These are phyloP conservation scores for Proctacanthus coquilletti DNA, from an alignment of 1,140 invertebrate genomes.

Conservation along the genomic window DNA sequence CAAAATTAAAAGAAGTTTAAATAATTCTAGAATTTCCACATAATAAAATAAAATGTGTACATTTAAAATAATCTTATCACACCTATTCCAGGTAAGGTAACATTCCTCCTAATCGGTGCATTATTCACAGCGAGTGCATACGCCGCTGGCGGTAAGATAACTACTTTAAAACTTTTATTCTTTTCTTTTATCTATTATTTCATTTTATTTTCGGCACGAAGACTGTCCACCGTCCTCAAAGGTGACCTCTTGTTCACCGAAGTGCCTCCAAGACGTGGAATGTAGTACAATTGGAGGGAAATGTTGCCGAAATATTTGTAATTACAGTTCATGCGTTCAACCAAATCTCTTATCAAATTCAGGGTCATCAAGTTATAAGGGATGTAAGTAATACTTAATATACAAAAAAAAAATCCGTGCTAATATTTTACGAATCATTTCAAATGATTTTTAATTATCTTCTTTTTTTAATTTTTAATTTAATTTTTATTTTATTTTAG, in stretches of 20 bases:
- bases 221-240: slow-evolving; percentile 45
- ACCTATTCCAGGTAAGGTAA: neutral
- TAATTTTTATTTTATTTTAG: neutral
- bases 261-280: slow-evolving; percentile 45
- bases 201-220: too few species aligned
- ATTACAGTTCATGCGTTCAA: slow-evolving; percentile 43
- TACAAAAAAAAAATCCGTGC: neutral
- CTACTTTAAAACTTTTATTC: slow-evolving; percentile 1
- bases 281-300: slow-evolving; percentile 41
- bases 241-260: slow-evolving; percentile 45
- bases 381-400: neutral
- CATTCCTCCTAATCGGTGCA: neutral
- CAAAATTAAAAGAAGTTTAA: too few species aligned
- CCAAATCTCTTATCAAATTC: slow-evolving; percentile 32
- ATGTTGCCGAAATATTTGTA: slow-evolving; percentile 54
- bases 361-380: too few species aligned
- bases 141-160: neutral
- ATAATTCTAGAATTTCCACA: too few species aligned
- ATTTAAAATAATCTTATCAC: too few species aligned
- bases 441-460: neutral
- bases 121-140: neutral
- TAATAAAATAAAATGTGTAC: too few species aligned
- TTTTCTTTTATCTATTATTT: neutral
- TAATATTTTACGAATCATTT: neutral
- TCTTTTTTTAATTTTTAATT: neutral